A percentile compares a stretch with the other conserved stretches of the same genome.
phyloP scores from a whole-genome alignment of 2,113 vertebrate species.

The Girardinichthys multiradiatus region DNA sequence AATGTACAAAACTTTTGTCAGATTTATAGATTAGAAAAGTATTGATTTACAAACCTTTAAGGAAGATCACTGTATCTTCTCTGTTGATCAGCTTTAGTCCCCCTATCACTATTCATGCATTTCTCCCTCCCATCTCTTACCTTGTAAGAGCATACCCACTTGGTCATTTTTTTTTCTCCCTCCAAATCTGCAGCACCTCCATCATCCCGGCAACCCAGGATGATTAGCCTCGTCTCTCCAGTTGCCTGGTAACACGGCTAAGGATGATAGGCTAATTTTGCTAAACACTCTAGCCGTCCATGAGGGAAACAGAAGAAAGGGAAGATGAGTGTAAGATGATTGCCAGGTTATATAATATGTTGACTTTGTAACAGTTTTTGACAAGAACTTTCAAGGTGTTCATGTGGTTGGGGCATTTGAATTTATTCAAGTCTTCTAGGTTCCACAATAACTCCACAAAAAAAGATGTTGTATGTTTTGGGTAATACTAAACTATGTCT shows the following conservation, averaged over 20 bases:
- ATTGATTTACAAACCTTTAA: not conserved
- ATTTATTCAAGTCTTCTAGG: no score
- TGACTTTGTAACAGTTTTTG: not conserved
- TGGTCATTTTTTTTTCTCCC: not conserved
- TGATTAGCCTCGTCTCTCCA: slow-evolving; percentile 33
- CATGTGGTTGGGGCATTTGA: not conserved
- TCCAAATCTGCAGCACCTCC: not conserved
- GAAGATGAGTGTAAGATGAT: not conserved
- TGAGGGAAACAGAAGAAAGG: not conserved
- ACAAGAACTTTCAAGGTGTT: no score
- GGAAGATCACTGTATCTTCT: not conserved
- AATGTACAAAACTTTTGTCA: not conserved
- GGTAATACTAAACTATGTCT: no score
- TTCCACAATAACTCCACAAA: no score
- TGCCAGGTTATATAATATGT: not conserved
- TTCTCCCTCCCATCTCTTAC: not conserved
- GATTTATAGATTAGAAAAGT: not conserved
- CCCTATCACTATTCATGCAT: no score
- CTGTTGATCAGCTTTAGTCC: not conserved
- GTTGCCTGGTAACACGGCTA: slow-evolving; percentile 51
- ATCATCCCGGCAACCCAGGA: slow-evolving; percentile 2
- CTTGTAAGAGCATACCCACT: not conserved
- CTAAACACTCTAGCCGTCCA: slow-evolving; percentile 12
- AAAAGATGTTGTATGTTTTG: no score
- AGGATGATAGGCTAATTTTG: slow-evolving; percentile 26